Evolutionary conservation across 53 echinoderm and acorn worm species (phyloP), one percentile per base, ranked within the genome.

Genomic region (Arbacia lixula): DNA sequence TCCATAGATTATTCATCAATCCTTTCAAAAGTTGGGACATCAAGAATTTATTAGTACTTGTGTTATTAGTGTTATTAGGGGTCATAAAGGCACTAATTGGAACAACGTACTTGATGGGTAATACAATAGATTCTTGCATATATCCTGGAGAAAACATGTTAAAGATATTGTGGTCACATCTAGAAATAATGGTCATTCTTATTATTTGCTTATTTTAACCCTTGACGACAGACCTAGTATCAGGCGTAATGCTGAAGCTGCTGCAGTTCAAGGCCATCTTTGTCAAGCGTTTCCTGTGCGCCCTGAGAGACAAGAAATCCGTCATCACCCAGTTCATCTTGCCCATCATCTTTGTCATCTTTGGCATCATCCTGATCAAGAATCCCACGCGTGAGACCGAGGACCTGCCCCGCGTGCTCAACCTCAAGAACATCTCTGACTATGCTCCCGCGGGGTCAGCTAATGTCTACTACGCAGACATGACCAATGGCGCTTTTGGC

Each of bases 191-290:
- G 40, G 40, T 10, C 43, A 69, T 69, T 42, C 9, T 38, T 36
- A 14, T 46, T 46, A 46, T 42, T n/a, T n/a, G n/a, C n/a, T n/a
- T n/a, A n/a, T n/a, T n/a, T n/a, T n/a, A n/a, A n/a, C n/a, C n/a
- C n/a, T n/a, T n/a, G n/a, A n/a, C n/a, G 83, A 1, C 77, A 99
- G 99, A 84, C 33, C 67, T 92, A 6, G 66, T 95, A 53, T 73
- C 88, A 6, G 99, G 99, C 22, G 30, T 90, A 24, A 36, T 53
- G 21, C 71, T 99, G 53, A 95, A 95, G 75, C 34, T 88, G 53
- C 88, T 84, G 17, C 99, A 99, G 89, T 99, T 92, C 67, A 73
- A 84, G 31, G 99, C 99, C 21, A 89, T 99, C 53, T 87, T 95
- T 66, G 71, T 95, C 71, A 99, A 99, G 90, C 90, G 99, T 5